Evolutionary conservation across 2,797 vertebrate genomes (phyloP), one percentile per base, ranked within the genome.

Genomic region (Micropoecilia bifurca): DNA sequence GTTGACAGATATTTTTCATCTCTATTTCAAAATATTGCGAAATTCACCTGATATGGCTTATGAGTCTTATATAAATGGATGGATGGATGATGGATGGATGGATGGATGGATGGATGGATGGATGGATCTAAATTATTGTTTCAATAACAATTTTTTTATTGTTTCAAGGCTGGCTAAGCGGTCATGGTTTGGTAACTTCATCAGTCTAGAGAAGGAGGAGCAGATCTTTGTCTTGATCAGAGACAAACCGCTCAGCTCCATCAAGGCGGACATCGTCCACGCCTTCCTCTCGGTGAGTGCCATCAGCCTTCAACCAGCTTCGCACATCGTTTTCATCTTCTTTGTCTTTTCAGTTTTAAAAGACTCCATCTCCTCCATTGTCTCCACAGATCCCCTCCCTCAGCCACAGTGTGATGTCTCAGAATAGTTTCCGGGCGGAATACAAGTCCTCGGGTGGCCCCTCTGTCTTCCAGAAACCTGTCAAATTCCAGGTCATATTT

Each of bases 181-280:
- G 88, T 98, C 97, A 14, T 98, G 97, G 97, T 98, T 98, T 36
- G 97, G 97, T 45, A 98, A 98, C 93, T 98, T 98, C 93, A 98
- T 98, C 94, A 97, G 95, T 87, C 88, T 97, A 93, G 97, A 98
- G 92, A 97, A 97, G 91, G 97, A 98, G 90, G 97, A 98, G 89
- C 97, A 98, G 90, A 97, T 98, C 90, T 98, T 98, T 74, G 96
- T 98, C 33, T 91, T 98, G 91, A 97, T 98, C 78, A 94, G 95
- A 94, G 97, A 98, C 94, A 98, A 98, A 86, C 97, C 97, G 1
- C 96, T 98, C 89, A 98, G 97, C 92, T 98, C 97, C 36, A 97
- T 98, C 94, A 98, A 98, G 92, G 97, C 97, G 0, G 97, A 98
- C 92, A 98, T 98, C 47, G 97, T 98, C 84, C 97, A 98, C 3